These are phyloP conservation scores for Lynx canadensis DNA, from an alignment of 2,113 vertebrate species.

Conservation along the genomic window DNA sequence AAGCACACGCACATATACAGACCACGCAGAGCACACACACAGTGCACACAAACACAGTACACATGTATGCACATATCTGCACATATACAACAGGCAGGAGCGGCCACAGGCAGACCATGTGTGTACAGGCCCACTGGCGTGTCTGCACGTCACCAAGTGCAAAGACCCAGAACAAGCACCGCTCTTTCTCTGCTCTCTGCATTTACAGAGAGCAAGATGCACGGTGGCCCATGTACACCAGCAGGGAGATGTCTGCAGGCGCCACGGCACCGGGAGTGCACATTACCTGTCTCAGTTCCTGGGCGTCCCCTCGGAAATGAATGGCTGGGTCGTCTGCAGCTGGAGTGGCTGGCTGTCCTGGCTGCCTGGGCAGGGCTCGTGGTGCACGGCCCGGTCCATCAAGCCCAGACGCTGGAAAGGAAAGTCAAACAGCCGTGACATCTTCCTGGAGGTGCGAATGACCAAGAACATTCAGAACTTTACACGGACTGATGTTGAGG, in stretches of 20 bases:
- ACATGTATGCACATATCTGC: not conserved
- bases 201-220: not conserved
- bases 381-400: conserved; percentile 60
- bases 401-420: conserved; percentile 86
- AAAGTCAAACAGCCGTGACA: conserved; percentile 56
- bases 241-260: not conserved
- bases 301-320: conserved; percentile 89
- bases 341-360: conserved; percentile 83
- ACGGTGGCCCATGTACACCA: not conserved
- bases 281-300: conserved; percentile 93
- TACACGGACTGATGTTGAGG: not conserved
- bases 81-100: not conserved
- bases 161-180: rapidly evolving
- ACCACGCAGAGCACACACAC: too few species aligned
- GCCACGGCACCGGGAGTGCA: rapidly evolving
- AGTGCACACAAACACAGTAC: not conserved
- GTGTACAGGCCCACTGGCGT: rapidly evolving
- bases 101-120: rapidly evolving
- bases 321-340: conserved; percentile 86
- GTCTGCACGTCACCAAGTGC: too few species aligned
- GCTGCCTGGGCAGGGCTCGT: conserved; percentile 81
- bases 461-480: not conserved
- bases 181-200: not conserved
- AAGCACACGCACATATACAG: too few species aligned
- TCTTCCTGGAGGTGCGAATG: not conserved